Evolutionary conservation across 2,888 invertebrate genomes (phyloP), one percentile per base, ranked within the genome.

Genomic region (Hirtodrosophila trivittata): DNA sequence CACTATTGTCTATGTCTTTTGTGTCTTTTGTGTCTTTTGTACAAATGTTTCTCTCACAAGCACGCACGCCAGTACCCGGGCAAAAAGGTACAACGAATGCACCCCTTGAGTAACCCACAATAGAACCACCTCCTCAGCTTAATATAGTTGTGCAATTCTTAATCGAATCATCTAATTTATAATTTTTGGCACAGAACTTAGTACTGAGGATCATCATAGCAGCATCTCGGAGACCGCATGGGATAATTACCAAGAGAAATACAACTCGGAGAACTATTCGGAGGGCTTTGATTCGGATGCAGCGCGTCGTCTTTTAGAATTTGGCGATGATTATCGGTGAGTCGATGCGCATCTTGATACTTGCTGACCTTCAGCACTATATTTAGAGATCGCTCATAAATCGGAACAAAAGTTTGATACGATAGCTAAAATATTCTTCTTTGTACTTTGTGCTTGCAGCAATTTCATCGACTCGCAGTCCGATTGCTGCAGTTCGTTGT

Each of bases 211-310:
- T 87, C 94, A 95, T 75, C 89, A 90, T 45, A 94, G 94, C 86
- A 96, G 96, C 87, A 94, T 96, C 89, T 97, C 96, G 0, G 97
- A 97, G 90, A 96, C 96, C 84, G 97, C 97, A 42, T 98, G 98
- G 98, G 98, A 98, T 91, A 96, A 96, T 91, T 98, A 97, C 92
- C 97, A 97, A 95, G 97, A 97, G 90, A 97, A 96, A 91, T 97
- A 97, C 91, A 94, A 96, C 90, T 97, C 97, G 33, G 97, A 97
- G 89, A 94, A 96, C 18, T 97, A 97, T 90, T 97, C 97, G 57
- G 97, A 97, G 91, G 93, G 94, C 41, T 93, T 94, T 1, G 97
- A 97, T 89, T 95, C 96, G 1, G 97, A 97, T 91, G 95, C 95
- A 26, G 96, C 97, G 32, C 93, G 96, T 59, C 93, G 94, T 66